phyloP scores from a whole-genome alignment of 1,140 invertebrate genomes.

The Brachionus koreanus region DNA sequence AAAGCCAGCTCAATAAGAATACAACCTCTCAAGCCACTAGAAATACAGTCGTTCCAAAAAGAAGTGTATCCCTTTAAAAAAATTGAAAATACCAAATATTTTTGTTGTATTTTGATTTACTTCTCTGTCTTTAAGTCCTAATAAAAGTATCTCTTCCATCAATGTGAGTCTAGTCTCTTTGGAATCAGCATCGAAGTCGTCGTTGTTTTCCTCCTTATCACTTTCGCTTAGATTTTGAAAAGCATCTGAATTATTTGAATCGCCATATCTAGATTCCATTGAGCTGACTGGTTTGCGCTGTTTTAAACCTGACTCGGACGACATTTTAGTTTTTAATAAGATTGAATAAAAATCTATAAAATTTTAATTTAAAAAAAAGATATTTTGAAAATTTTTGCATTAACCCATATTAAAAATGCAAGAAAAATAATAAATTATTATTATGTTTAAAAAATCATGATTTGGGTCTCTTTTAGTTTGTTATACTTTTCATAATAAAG shows the following conservation, averaged over 20 bases:
- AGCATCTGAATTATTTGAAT: slow-evolving; percentile 4
- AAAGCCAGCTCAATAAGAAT: slow-evolving; percentile 95
- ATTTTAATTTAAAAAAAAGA: neutral
- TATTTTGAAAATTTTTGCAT: neutral
- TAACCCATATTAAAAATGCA: slow-evolving; percentile 35
- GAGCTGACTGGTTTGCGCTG: slow-evolving; percentile 18
- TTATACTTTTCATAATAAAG: neutral
- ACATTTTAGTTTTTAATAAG: neutral
- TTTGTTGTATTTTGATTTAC: too few species aligned
- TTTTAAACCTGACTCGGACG: slow-evolving; percentile 38
- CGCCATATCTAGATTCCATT: neutral
- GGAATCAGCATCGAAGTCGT: slow-evolving; percentile 38
- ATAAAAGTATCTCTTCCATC: slow-evolving; percentile 96
- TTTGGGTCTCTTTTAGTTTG: neutral
- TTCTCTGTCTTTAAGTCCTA: slow-evolving; percentile 97
- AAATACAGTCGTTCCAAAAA: slow-evolving; percentile 99
- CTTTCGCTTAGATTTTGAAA: slow-evolving; percentile 22
- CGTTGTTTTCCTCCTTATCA: slow-evolving; percentile 22
- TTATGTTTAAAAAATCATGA: slow-evolving; percentile 17
- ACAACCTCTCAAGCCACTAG: slow-evolving; percentile 92
- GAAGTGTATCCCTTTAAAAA: slow-evolving; percentile 88
- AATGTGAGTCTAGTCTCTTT: slow-evolving; percentile 77
- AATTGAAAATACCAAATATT: too few species aligned
- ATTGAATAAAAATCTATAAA: slow-evolving; percentile 33
- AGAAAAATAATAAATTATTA: slow-evolving; percentile 35